These are phyloP conservation scores for Aleiodes sp. DNA, from an alignment of 1,140 invertebrate genomes.

Conservation along the genomic window DNA sequence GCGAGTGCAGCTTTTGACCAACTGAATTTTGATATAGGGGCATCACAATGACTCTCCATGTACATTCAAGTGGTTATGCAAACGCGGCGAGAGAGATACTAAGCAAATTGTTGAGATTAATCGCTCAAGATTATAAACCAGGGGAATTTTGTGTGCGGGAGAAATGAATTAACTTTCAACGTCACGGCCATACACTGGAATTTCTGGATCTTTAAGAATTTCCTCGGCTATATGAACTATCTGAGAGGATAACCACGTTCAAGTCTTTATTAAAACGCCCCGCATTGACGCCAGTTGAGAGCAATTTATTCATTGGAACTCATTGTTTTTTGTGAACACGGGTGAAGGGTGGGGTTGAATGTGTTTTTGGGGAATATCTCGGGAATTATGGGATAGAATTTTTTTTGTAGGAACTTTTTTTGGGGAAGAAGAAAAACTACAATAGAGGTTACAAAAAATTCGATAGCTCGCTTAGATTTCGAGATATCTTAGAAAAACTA, in stretches of 20 bases:
- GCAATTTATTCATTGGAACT: constrained; percentile 14
- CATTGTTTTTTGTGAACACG: too few species aligned
- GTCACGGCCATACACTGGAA: constrained; percentile 44
- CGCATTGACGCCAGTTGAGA: constrained; percentile 44
- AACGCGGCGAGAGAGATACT: constrained; percentile 4
- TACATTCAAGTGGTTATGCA: too few species aligned
- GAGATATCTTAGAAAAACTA: too few species aligned
- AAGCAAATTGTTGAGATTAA: not conserved
- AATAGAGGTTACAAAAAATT: too few species aligned
- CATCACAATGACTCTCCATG: constrained; percentile 4
- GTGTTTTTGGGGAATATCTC: too few species aligned
- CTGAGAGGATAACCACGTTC: constrained; percentile 37
- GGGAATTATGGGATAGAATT: too few species aligned
- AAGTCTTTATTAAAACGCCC: constrained; percentile 61
- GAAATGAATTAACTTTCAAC: constrained; percentile 47
- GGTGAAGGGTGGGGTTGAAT: not conserved
- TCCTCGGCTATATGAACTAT: constrained; percentile 54
- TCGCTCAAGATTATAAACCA: too few species aligned
- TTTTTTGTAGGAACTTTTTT: too few species aligned
- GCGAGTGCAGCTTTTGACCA: constrained; percentile 17
- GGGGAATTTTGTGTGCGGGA: too few species aligned
- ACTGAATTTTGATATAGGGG: constrained; percentile 24
- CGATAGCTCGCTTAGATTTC: too few species aligned
- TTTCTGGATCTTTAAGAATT: constrained; percentile 56
- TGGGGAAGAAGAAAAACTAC: too few species aligned